These are phyloP conservation scores for Cheilinus undulatus DNA, from an alignment of 2,113 vertebrate species.

Conservation along the genomic window DNA sequence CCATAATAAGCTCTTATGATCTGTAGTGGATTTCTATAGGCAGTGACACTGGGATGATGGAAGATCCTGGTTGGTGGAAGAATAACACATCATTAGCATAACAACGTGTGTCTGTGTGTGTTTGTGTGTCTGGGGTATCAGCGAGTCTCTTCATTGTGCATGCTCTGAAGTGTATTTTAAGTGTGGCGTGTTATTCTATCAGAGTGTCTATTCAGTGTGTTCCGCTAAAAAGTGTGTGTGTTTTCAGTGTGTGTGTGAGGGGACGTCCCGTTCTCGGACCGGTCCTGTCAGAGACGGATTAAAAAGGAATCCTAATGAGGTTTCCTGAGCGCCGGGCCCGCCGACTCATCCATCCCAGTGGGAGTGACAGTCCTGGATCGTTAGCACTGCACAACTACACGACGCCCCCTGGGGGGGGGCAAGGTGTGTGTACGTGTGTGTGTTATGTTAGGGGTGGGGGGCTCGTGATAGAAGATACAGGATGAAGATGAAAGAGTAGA, in stretches of 20 bases:
- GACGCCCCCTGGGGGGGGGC: constrained; percentile 92
- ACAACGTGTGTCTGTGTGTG: constrained; percentile 61
- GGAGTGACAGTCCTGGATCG: constrained; percentile 91
- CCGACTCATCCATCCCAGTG: constrained; percentile 91
- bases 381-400: constrained; percentile 93
- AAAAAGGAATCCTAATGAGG: constrained; percentile 97
- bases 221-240: too few species aligned
- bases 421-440: constrained; percentile 21
- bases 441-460: constrained; percentile 10
- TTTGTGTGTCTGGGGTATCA: constrained; percentile 15
- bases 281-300: constrained; percentile 95
- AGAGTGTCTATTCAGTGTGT: constrained; percentile 27
- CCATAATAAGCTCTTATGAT: constrained; percentile 96
- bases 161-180: constrained; percentile 41
- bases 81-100: constrained; percentile 91
- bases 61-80: constrained; percentile 87
- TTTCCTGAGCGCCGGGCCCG: constrained; percentile 82
- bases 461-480: constrained; percentile 47
- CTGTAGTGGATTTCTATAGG: constrained; percentile 90
- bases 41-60: constrained; percentile 88
- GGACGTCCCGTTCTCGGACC: constrained; percentile 75
- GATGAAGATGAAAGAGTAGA: constrained; percentile 22
- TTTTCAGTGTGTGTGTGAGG: constrained; percentile 43
- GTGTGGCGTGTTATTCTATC: constrained; percentile 19
- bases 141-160: constrained; percentile 48